phyloP scores from a whole-genome alignment of 2,113 vertebrate genomes.

The Recurvirostra avosetta region DNA sequence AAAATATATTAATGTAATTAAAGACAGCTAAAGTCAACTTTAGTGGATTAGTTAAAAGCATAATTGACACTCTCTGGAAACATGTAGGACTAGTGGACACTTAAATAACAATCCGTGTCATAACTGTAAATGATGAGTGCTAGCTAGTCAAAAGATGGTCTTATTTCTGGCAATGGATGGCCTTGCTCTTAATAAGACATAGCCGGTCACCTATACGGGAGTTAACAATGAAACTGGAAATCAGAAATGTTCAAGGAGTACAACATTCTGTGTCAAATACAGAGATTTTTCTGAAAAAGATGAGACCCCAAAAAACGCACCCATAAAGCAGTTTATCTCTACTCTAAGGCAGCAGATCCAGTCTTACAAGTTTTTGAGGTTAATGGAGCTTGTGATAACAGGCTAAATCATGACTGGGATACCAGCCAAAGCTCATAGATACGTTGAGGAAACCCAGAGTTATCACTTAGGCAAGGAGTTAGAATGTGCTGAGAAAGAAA shows the following conservation, averaged over 20 bases:
- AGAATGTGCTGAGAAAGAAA: neutral
- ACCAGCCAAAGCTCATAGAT: neutral
- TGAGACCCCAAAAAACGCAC: neutral
- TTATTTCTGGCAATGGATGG: neutral
- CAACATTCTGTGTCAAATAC: neutral
- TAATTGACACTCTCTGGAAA: neutral
- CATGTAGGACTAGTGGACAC: neutral
- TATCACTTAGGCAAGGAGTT: neutral
- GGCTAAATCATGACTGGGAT: neutral
- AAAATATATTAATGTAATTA: neutral
- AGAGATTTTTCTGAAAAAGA: neutral
- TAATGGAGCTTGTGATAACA: conserved; percentile 8
- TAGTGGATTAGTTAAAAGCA: neutral
- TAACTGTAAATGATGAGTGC: neutral
- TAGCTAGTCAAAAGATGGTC: neutral
- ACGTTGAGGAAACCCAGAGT: neutral
- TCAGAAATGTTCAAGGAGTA: neutral
- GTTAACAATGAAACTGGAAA: neutral
- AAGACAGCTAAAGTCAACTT: neutral
- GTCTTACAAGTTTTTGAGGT: neutral
- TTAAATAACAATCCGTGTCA: neutral
- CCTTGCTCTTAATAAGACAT: neutral
- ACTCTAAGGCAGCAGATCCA: neutral
- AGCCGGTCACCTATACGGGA: neutral
- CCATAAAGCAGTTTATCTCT: neutral